These are phyloP conservation scores for Tinamus guttatus DNA, from an alignment of 2,113 vertebrate genomes.

Conservation along the genomic window DNA sequence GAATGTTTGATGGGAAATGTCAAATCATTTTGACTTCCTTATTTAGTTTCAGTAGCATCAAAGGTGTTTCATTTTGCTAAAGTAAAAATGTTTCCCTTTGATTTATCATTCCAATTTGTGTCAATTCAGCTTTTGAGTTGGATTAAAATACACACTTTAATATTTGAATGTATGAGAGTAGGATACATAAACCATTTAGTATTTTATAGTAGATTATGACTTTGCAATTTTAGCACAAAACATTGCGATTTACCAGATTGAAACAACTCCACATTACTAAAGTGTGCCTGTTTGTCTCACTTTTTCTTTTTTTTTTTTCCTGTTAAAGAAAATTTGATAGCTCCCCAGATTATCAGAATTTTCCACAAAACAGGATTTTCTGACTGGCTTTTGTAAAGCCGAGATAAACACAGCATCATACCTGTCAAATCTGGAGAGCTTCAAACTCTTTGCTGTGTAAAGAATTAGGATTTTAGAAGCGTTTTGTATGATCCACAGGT, in stretches of 20 bases:
- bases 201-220: not conserved
- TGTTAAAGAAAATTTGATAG: not conserved
- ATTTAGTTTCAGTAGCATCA: conserved; percentile 42
- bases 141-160: not conserved
- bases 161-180: not conserved
- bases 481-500: not conserved
- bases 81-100: conserved; percentile 42
- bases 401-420: not conserved
- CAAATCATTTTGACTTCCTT: conserved; percentile 37
- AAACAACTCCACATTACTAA: not conserved
- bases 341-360: not conserved
- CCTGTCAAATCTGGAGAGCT: not conserved
- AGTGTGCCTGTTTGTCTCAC: not conserved
- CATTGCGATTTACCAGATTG: not conserved
- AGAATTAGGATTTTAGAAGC: not conserved
- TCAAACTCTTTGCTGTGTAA: not conserved
- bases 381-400: not conserved
- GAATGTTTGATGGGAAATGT: not conserved
- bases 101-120: conserved; percentile 33
- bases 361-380: not conserved
- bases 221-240: conserved; percentile 2
- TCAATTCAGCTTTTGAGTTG: not conserved
- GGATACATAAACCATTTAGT: not conserved
- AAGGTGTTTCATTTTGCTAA: conserved; percentile 35
- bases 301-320: not conserved